Conservation (phyloP, 2,797 vertebrate genomes). For the Sitta carolinensis region DNA sequence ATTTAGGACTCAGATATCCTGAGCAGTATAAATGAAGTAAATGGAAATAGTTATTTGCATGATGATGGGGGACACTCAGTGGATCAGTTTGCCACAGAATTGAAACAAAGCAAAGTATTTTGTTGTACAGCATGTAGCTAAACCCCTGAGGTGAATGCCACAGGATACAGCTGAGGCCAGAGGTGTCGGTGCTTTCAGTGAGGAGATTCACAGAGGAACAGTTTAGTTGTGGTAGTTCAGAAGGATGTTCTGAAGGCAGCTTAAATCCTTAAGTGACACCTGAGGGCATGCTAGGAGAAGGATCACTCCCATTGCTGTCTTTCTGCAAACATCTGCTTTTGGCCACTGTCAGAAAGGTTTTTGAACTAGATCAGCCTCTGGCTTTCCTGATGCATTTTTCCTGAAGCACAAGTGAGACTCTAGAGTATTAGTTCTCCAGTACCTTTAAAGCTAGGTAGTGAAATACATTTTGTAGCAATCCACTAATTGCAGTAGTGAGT, state of each 20-base stretch:
- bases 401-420: background rate
- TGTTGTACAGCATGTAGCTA: background rate
- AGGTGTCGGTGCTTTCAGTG: background rate
- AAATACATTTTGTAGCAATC: slow-evolving; percentile 51
- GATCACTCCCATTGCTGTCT: background rate
- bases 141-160: background rate
- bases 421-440: background rate
- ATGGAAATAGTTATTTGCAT: background rate
- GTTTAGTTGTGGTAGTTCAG: background rate
- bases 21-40: background rate
- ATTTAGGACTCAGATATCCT: background rate
- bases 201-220: background rate
- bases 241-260: background rate
- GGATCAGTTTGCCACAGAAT: background rate
- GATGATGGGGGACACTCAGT: background rate
- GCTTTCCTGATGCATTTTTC: background rate
- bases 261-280: background rate
- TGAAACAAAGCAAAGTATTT: background rate
- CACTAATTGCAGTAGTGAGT: slow-evolving; percentile 26
- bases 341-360: background rate
- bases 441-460: slow-evolving; percentile 8
- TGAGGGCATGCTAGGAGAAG: background rate
- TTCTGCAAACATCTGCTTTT: background rate
- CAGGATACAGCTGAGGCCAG: background rate
- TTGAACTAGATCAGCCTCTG: background rate